A percentile compares a stretch with the other conserved stretches of the same genome.
Evolutionary conservation across 2,888 invertebrate species (phyloP).

Genomic region (Incurvaria masculella): DNA sequence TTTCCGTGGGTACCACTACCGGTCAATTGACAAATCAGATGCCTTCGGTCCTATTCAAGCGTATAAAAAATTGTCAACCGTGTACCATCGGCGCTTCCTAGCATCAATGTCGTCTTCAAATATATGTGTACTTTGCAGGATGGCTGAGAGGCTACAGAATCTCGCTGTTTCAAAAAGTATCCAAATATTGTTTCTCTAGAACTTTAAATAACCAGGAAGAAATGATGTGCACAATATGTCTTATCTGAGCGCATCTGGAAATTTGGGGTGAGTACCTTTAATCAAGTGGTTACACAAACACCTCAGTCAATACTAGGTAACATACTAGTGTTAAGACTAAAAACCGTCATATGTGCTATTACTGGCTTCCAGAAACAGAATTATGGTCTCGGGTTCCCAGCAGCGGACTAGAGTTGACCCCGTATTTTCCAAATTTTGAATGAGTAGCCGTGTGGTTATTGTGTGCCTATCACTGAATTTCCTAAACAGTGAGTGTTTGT

Average conservation of each 20-base stretch:
- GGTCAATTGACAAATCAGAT: no score
- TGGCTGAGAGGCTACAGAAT: slow-evolving; percentile 14
- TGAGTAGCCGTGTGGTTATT: neutral
- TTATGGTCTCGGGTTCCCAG: no score
- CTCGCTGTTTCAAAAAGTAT: slow-evolving; percentile 5
- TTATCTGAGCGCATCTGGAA: slow-evolving; percentile 54
- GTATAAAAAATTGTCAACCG: no score
- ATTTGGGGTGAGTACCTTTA: slow-evolving; percentile 42
- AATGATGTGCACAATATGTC: slow-evolving; percentile 53
- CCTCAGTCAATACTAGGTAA: neutral
- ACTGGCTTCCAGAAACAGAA: neutral
- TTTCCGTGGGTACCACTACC: no score
- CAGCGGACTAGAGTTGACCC: neutral
- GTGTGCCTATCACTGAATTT: neutral
- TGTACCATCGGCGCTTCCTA: no score
- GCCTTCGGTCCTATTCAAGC: no score
- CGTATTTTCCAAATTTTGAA: slow-evolving; percentile 2
- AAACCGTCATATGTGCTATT: neutral
- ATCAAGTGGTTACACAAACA: neutral
- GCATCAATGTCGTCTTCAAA: neutral
- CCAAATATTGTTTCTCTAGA: slow-evolving; percentile 2
- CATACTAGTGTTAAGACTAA: neutral
- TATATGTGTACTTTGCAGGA: slow-evolving; percentile 8
- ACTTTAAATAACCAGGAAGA: slow-evolving; percentile 13
- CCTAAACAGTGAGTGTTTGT: neutral